Evolutionary conservation across 2,113 vertebrate genomes (phyloP).

Genomic region (Octodon degus): DNA sequence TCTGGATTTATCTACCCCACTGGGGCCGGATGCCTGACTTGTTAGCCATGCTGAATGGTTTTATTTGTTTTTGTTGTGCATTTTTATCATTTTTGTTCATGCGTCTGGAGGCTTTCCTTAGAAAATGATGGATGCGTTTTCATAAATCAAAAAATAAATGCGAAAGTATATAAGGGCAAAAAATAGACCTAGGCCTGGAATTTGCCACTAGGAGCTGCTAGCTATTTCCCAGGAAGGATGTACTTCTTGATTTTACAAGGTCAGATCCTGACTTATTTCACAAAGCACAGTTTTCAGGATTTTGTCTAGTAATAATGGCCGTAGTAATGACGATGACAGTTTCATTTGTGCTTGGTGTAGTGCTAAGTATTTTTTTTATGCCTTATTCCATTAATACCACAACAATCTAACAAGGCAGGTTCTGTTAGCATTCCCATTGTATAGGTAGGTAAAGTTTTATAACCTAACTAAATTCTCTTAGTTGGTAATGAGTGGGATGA

Average conservation of each 20-base stretch:
- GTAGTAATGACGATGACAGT: neutral
- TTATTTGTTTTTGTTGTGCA: constrained; percentile 81
- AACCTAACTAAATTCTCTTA: neutral
- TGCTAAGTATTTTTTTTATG: neutral
- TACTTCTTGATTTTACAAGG: constrained; percentile 71
- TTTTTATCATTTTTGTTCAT: constrained; percentile 82
- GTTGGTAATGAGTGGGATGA: neutral
- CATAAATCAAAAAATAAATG: constrained; percentile 83
- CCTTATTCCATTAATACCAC: neutral
- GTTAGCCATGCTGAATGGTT: constrained; percentile 76
- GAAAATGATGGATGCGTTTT: constrained; percentile 83
- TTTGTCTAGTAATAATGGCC: constrained; percentile 32
- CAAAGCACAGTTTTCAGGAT: neutral
- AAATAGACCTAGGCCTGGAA: constrained; percentile 70
- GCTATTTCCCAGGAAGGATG: constrained; percentile 73
- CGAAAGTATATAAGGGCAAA: constrained; percentile 75
- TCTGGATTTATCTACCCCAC: constrained; percentile 75
- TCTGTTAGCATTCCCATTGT: constrained; percentile 27
- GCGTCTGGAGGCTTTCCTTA: constrained; percentile 77
- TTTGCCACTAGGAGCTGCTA: constrained; percentile 63
- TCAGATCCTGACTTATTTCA: constrained; percentile 66
- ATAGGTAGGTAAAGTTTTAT: constrained; percentile 38
- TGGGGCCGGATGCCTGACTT: constrained; percentile 75
- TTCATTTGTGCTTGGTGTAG: neutral
- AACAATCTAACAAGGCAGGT: neutral